phyloP scores from a whole-genome alignment of 2,797 vertebrate genomes.

The Zalophus californianus region DNA sequence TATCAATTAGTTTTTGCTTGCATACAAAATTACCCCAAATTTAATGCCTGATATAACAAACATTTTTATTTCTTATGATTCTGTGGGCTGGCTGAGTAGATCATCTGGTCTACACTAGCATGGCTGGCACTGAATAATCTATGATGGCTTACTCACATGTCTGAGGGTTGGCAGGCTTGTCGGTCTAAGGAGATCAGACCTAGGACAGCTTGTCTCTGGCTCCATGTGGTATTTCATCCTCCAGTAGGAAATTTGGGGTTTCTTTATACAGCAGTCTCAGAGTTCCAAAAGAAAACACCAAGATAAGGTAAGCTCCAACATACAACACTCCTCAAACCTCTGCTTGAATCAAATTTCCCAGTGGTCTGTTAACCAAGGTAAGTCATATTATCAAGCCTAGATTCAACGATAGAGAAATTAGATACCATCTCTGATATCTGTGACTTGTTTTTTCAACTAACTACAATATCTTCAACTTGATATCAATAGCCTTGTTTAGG shows the following conservation, averaged over 20 bases:
- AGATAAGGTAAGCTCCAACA: not conserved
- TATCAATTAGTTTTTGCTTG: slow-evolving; percentile 9
- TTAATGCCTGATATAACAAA: not conserved
- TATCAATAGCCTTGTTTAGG: not conserved
- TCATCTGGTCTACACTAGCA: not conserved
- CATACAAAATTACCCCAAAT: not conserved
- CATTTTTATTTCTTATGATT: slow-evolving; percentile 29
- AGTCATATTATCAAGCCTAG: not conserved
- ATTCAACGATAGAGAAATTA: not conserved
- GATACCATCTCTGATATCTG: not conserved
- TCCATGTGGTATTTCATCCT: not conserved
- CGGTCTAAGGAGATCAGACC: not conserved
- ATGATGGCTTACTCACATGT: not conserved
- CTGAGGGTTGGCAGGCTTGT: not conserved
- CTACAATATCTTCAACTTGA: not conserved
- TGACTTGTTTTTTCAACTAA: not conserved
- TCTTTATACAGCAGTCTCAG: not conserved
- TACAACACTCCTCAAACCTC: not conserved
- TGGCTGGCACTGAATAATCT: not conserved
- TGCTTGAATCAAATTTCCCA: not conserved
- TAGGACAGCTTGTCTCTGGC: not conserved
- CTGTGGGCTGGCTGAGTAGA: not conserved
- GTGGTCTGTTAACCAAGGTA: not conserved
- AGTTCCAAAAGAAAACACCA: not conserved
- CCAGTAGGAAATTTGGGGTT: not conserved